Evolutionary conservation across 2,888 invertebrate species (phyloP), one percentile per base, ranked within the genome.

Genomic region (Zygogramma bicolorata): DNA sequence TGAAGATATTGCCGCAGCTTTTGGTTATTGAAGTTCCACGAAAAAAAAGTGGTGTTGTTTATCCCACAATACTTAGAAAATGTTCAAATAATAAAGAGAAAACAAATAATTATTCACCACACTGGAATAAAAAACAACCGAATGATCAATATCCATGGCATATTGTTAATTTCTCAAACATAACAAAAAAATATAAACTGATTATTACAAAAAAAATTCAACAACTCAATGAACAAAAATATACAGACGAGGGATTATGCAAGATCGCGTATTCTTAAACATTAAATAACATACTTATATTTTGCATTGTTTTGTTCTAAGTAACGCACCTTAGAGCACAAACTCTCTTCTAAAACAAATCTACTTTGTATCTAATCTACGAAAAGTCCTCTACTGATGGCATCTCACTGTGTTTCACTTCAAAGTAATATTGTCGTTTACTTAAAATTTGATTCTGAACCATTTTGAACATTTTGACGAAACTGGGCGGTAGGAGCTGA

Each of bases 281-380:
- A 83, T 82, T 82, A 83, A 82, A 82, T 82, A 83, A 83, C 83
- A 82, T 81, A 79, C 74, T 71, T 75, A 74, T 71, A 74, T 76
- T 76, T 73, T 74, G 68, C 73, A 70, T 77, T 66, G 65, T 72
- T 68, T 68, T 70, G 46, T 62, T 72, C 72, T 75, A 75, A 73
- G 66, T 61, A 67, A 61, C 69, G 67, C 73, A 71, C 69, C 73
- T 69, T 68, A 73, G 69, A 69, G 70, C 73, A 69, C 71, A 72
- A 74, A 49, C 53, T 70, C 71, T 71, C 58, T 68, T 71, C 74
- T 76, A 76, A 71, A 73, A 73, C 65, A 73, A 75, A 75, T 68
- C 75, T 77, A 75, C 70, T 65, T 69, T 68, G 76, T 71, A 68
- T 76, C 76, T 75, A 76, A 70, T 29, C 71, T 75, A 73, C 70